A percentile compares a stretch with the other conserved stretches of the same genome.
Conservation (phyloP, 2,888 invertebrate genomes). For the Melanostoma scalare region DNA sequence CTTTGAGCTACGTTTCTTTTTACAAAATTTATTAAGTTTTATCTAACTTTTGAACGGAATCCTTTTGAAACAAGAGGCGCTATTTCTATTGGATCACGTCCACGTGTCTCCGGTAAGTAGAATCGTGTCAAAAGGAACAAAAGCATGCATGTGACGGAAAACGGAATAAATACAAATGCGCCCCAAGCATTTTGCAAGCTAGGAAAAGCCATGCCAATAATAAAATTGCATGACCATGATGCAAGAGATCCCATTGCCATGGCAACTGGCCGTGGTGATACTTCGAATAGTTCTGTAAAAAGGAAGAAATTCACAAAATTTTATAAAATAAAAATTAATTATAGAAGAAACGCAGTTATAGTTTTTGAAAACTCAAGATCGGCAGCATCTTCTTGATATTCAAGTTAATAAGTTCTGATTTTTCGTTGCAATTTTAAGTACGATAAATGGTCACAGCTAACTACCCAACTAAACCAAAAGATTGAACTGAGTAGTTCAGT, state of each 20-base stretch:
- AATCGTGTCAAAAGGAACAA: conserved; percentile 83
- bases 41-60: conserved; percentile 83
- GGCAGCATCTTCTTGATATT: no score
- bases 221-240: conserved; percentile 94
- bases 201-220: conserved; percentile 91
- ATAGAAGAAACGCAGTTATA: background rate
- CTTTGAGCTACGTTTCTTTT: no score
- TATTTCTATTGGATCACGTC: conserved; percentile 86
- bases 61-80: conserved; percentile 86
- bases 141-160: conserved; percentile 83
- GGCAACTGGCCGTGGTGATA: conserved; percentile 90
- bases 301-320: conserved; percentile 4
- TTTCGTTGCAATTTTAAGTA: no score
- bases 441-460: no score
- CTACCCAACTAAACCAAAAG: no score
- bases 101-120: conserved; percentile 90
- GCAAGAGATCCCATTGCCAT: conserved; percentile 93
- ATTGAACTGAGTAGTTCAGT: no score
- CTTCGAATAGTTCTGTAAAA: conserved; percentile 89
- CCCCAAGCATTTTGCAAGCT: conserved; percentile 85
- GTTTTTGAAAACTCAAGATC: no score
- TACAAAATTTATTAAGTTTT: no score
- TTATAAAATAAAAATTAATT: background rate
- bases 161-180: conserved; percentile 89
- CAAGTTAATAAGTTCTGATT: no score